Evolutionary conservation across 2,797 vertebrate genomes (phyloP), one percentile per base, ranked within the genome.

Genomic region (Coluber constrictor): DNA sequence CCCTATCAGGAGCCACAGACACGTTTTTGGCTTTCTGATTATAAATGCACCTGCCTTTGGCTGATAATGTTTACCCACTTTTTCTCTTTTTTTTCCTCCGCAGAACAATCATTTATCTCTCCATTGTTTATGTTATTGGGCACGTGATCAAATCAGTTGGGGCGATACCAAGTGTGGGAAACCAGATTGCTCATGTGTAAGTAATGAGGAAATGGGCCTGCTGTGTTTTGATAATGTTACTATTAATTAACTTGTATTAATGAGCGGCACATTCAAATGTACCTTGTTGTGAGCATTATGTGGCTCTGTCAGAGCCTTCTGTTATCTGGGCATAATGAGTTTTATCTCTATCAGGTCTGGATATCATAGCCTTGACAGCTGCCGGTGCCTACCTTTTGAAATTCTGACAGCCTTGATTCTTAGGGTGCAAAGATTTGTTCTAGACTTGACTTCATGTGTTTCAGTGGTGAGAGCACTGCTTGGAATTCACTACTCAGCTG

Each of bases 31-130:
- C 0, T 94, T 95, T 93, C 0, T 1, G 61, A 51, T 20, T 1
- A 3, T 93, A 61, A 86, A 7, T 70, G 61, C 3, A 0, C 55
- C 87, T 93, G 92, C 55, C 90, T 94, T 93, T 93, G 92, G 91
- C 95, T 94, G 96, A 57, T 95, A 93, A 95, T 94, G 16, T 96
- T 95, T 97, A 95, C 92, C 54, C 8, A 63, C 87, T 66, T 63
- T 83, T 91, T 55, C 88, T 59, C 37, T 47, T 32, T 66, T 27
- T 89, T 10, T 98, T 92, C 96, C 86, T 94, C 96, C 54, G 94
- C 98, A 99, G 99, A 97, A 99, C 99, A 90, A 99, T 99, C 97
- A 98, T 99, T 97, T 99, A 98, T 97, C 98, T 99, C 95, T 99
- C 99, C 94, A 94, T 99, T 90, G 96, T 99, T 51, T 99, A 99